Evolutionary conservation across 92 coral and sea anemone genomes (phyloP), one percentile per base, ranked within the genome.

Genomic region (Epizoanthus stellaris): DNA sequence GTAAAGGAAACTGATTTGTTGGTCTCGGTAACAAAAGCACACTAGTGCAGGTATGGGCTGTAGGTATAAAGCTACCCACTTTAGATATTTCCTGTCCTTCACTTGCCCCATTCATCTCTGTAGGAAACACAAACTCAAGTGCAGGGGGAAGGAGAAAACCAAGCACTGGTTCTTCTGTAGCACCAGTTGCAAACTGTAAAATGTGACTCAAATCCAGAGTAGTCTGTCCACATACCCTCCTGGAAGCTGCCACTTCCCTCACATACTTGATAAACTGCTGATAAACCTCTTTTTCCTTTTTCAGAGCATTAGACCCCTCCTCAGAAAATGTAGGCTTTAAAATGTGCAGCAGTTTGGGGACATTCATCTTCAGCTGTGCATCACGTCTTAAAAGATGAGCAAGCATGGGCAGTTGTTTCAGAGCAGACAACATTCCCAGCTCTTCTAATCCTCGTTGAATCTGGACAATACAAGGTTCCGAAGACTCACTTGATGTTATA

Each of bases 261-360:
- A 87, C 81, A 76, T 92, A 92, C 23, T 61, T 90, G 38, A 87
- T 80, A 81, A 92, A 92, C 85, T 67, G 58, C 30, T 79, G 84
- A 70, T 89, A 89, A 64, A 82, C 86, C 68, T 77, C 91, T 59
- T 89, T 89, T 80, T 89, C 92, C 20, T 68, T 65, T 42, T 68
- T 89, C 12, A 77, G 89, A 17, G 93, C 84, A 80, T 93, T 93
- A 6, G 89, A 90, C 23, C 95, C 95, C 57, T 73, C 93, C 77
- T 83, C 91, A 3, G 95, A 83, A 92, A 92, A 92, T 58, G 68
- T 45, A 58, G 90, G 93, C 72, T 92, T 89, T 39, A 92, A 72
- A 67, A 81, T 88, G 11, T 82, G 87, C 59, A 92, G 83, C 82
- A 89, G 69, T 73, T 82, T 83, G 68, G 25, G 87, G 57, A 88